A percentile compares a stretch with the other conserved stretches of the same genome.
phyloP scores from a whole-genome alignment of 2,797 vertebrate species.

The Phalanger gymnotis region DNA sequence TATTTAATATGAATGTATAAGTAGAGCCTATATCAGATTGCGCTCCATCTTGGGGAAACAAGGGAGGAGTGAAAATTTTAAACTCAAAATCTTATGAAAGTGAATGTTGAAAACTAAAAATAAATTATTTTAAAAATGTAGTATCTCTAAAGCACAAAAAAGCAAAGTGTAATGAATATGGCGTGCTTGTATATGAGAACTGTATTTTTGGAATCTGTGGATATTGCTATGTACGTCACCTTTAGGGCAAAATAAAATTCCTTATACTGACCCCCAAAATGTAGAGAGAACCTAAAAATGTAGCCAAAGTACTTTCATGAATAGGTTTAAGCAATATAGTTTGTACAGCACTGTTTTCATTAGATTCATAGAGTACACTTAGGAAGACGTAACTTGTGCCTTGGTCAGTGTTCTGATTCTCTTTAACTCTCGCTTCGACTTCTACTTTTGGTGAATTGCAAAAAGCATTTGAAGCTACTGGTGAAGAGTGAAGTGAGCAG shows the following conservation, averaged over 20 bases:
- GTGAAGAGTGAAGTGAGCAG: not conserved
- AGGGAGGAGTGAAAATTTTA: no score
- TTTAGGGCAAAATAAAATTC: not conserved
- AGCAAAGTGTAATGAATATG: not conserved
- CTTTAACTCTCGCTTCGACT: not conserved
- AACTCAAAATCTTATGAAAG: no score
- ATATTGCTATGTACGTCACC: not conserved
- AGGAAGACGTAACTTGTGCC: not conserved
- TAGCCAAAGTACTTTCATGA: not conserved
- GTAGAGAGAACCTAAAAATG: not conserved
- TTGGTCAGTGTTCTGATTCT: not conserved
- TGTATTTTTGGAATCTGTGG: not conserved
- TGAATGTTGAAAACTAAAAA: no score
- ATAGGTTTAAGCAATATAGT: not conserved
- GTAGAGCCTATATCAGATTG: no score
- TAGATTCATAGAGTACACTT: not conserved
- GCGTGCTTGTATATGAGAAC: not conserved
- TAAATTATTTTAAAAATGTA: not conserved
- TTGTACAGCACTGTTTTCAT: not conserved
- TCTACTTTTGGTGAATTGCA: not conserved
- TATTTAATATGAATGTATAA: no score
- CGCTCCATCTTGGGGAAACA: no score
- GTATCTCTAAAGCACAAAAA: not conserved
- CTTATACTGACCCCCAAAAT: not conserved
- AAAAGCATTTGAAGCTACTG: not conserved